Base-by-base conservation (phyloP, 2,888 invertebrate genomes). In the Lithosia quadra region DNA sequence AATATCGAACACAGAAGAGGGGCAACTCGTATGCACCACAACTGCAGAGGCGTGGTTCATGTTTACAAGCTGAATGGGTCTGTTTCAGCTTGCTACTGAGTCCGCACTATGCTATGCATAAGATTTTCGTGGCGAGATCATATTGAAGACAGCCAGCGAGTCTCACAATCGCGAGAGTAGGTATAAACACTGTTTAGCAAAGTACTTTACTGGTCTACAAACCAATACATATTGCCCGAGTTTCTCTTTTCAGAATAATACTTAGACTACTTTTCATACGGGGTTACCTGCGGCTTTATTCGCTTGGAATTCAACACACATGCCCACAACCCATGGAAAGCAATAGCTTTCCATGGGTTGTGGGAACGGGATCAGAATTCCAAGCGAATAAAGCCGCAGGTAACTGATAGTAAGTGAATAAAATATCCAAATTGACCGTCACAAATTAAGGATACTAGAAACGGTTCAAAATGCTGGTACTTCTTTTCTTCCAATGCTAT, bases 61-160 rank as follows among this genome's bases (percentile, higher is more conserved):
- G 85, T 84, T 85, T 86, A 78, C 85, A 78, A 68, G 75, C 77
- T 87, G 82, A 87, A 87, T 82, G 82, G 82, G 79, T 81, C 83
- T 84, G 85, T 85, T 86, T 85, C 81, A 84, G 77, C 68, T 71
- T 81, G 86, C 81, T 87, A 86, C 79, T 76, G 71, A 83, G 78
- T 78, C 80, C 79, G 72, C 80, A 81, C 86, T 87, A 79, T 76
- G 76, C 79, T 87, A 87, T 87, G 86, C 87, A 87, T 87, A 84
- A 82, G 79, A 82, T 85, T 84, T 73, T 85, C 69, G 73, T 61
- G 68, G 55, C 15, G 62, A 18, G 39, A n/a, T 4, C 33, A 68
- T 53, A 63, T 63, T 78, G 61, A 11, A 8, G 15, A 21, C 36
- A 39, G 68, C 1, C 0, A 59, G 76, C 60, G 70, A n/a, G 11